These are phyloP conservation scores for Cecidostiba fungosa DNA, from an alignment of 2,888 invertebrate genomes.

Conservation along the genomic window DNA sequence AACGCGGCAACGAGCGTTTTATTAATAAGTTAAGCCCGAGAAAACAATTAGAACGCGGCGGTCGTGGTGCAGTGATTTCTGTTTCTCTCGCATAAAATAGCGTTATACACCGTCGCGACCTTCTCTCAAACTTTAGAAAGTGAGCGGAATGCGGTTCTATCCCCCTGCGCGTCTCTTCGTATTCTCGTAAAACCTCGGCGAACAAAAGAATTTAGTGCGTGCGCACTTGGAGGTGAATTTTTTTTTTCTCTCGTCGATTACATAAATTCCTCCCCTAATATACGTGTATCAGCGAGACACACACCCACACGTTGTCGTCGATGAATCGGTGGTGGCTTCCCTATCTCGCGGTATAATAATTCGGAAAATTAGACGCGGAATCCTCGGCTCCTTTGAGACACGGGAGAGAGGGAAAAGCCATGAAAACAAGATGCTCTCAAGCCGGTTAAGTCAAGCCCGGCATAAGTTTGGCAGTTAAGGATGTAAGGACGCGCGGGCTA, in stretches of 20 bases:
- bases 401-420: constrained; percentile 50
- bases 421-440: constrained; percentile 64
- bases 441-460: constrained; percentile 59
- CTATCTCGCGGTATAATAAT: constrained; percentile 57
- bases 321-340: not conserved
- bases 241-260: constrained; percentile 44
- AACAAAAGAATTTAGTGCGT: constrained; percentile 33
- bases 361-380: constrained; percentile 60
- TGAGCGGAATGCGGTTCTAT: no score
- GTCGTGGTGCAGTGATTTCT: no score
- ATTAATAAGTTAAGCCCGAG: constrained; percentile 76
- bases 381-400: constrained; percentile 42
- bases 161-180: no score
- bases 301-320: not conserved
- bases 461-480: constrained; percentile 77
- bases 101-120: no score
- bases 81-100: not conserved
- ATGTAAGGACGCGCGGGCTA: constrained; percentile 69
- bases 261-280: constrained; percentile 40
- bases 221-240: not conserved
- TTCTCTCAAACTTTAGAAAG: not conserved
- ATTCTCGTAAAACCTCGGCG: not conserved
- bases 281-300: not conserved
- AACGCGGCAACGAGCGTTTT: constrained; percentile 71
- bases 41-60: constrained; percentile 73